A percentile compares a stretch with the other conserved stretches of the same genome.
Evolutionary conservation across 2,113 vertebrate genomes (phyloP).

Genomic region (Eclectus roratus): DNA sequence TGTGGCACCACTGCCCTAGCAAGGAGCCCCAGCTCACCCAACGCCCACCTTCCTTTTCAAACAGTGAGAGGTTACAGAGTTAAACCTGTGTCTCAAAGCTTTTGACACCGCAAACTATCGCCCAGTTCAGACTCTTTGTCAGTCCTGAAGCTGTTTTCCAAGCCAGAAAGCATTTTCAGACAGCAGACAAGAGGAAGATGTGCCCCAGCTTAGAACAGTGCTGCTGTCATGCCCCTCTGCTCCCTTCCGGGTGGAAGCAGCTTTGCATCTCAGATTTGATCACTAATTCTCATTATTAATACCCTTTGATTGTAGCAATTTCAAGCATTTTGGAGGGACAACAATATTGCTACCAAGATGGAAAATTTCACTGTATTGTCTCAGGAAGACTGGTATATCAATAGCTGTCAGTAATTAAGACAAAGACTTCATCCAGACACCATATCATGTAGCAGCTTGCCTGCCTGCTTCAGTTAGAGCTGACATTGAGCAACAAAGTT

Average conservation of each 20-base stretch:
- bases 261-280: background rate
- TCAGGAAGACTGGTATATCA: background rate
- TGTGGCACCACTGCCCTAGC: background rate
- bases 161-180: accelerated
- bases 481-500: conserved; percentile 30
- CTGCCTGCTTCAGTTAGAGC: background rate
- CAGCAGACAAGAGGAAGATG: background rate
- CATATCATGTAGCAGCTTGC: background rate
- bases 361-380: background rate
- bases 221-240: accelerated
- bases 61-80: background rate
- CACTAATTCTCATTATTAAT: background rate
- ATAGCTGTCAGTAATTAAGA: background rate
- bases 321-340: background rate
- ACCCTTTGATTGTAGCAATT: background rate
- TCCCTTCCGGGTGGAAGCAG: background rate
- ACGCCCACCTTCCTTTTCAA: background rate
- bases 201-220: background rate
- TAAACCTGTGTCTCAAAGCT: background rate
- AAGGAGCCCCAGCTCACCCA: background rate
- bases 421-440: background rate
- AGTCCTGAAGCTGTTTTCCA: accelerated
- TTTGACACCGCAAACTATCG: background rate
- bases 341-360: background rate
- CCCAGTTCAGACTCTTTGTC: background rate